These are phyloP conservation scores for Syrphus vitripennis DNA, from an alignment of 2,888 invertebrate species.

Conservation along the genomic window DNA sequence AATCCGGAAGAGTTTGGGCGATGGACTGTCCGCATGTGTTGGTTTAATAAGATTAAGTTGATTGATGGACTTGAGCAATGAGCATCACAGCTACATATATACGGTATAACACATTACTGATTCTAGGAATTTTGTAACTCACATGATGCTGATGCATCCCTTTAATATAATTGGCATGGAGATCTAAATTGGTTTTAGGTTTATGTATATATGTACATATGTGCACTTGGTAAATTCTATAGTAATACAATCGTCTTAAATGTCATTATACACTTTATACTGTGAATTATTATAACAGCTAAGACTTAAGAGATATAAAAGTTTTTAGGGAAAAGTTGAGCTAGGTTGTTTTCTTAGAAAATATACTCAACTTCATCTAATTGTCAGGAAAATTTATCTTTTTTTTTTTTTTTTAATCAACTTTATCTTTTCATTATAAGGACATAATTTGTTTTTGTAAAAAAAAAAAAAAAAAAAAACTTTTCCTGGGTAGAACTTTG, in stretches of 20 bases:
- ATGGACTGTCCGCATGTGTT: conserved; percentile 40
- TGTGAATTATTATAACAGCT: not conserved
- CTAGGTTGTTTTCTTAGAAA: not conserved
- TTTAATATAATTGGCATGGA: not conserved
- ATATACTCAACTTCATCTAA: not conserved
- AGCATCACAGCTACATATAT: too few relatives aligned
- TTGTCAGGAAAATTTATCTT: not conserved
- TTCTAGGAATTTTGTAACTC: not conserved
- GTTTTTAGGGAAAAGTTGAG: not conserved
- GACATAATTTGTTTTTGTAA: not conserved
- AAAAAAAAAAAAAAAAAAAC: too few relatives aligned
- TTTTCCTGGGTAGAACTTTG: not conserved
- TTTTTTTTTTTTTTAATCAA: not conserved
- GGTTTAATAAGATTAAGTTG: conserved; percentile 63
- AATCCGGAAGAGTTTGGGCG: conserved; percentile 21
- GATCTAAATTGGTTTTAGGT: not conserved
- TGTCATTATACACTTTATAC: not conserved
- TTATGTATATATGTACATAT: too few relatives aligned
- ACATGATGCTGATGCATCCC: not conserved
- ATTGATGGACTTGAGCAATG: conserved; percentile 44
- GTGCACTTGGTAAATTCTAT: not conserved
- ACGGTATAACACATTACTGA: not conserved
- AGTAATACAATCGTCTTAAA: not conserved
- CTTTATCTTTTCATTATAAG: not conserved
- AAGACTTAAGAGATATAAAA: not conserved